Evolutionary conservation across 2,113 vertebrate genomes (phyloP), one percentile per base, ranked within the genome.

Genomic region (Serinus canaria): DNA sequence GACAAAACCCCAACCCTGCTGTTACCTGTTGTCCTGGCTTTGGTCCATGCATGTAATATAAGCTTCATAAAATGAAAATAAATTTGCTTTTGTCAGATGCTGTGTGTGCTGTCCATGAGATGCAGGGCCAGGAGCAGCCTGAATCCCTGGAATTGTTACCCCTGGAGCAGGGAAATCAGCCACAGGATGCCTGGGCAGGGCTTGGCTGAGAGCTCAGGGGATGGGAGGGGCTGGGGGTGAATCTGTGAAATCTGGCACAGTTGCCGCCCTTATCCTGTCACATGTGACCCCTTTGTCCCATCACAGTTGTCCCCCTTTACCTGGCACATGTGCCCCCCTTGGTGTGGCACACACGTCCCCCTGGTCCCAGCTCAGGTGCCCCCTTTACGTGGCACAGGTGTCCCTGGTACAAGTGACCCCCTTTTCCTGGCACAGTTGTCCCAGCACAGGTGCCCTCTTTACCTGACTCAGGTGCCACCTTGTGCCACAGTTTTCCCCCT

Each of bases 11-110:
- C 87, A 90, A 68, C 92, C 91, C 55, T 74, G 83, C 79, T 56
- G 87, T 97, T 96, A 93, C 89, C 92, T 94, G 87, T 95, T 97
- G 90, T 96, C 69, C 94, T 94, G 69, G 84, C 96, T 83, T 96
- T 83, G 77, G 79, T 96, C 92, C 16, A 27, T 97, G 97, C 97
- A 96, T 98, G 98, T 97, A 97, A 96, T 58, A 97, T 95, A 97
- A 95, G 95, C 96, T 97, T 98, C 97, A 87, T 81, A 39, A 97
- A 96, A 97, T 37, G 67, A 80, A 97, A 98, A 98, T 98, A 98
- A 98, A 98, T 93, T 90, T 50, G 47, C 96, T 95, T 94, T 97
- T 93, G 87, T 98, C 97, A 95, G 89, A 96, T 92, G 52, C 58
- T 4, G 16, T 3, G 35, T 68, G 67, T 52, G 39, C 55, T 72